Conservation (phyloP, 64 coral and sea anemone species). For the Cladopsammia gracilis region DNA sequence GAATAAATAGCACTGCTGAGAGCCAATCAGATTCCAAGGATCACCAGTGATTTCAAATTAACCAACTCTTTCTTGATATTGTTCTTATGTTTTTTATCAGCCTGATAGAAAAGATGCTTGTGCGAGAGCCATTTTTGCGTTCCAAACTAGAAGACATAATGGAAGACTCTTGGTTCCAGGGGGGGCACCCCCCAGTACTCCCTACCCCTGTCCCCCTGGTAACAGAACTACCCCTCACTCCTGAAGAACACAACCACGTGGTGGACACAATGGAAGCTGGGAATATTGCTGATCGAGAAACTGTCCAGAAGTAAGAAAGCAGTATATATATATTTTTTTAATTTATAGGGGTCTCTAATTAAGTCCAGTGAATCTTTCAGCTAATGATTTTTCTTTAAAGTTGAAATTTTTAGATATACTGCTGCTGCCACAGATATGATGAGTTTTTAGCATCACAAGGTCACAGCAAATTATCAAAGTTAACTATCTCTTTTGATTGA, state of each 20-base stretch:
- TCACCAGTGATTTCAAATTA: too few relatives aligned
- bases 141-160: constrained; percentile 84
- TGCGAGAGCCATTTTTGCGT: constrained; percentile 84
- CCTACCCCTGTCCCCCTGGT: constrained; percentile 87
- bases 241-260: constrained; percentile 87
- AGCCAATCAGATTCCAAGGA: too few relatives aligned
- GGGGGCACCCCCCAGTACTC: constrained; percentile 77
- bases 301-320: constrained; percentile 75
- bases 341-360: too few relatives aligned
- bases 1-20: too few relatives aligned
- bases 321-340: too few relatives aligned
- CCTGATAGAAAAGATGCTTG: constrained; percentile 92
- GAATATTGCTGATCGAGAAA: constrained; percentile 88
- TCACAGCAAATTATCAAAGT: too few relatives aligned
- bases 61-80: not conserved
- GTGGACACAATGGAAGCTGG: constrained; percentile 84
- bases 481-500: too few relatives aligned
- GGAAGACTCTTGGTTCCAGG: constrained; percentile 88
- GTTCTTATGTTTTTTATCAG: constrained; percentile 38
- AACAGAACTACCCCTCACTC: constrained; percentile 80
- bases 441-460: too few relatives aligned
- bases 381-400: too few relatives aligned
- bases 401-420: too few relatives aligned
- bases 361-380: too few relatives aligned
- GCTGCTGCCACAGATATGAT: too few relatives aligned